A percentile compares a stretch with the other conserved stretches of the same genome.
phyloP scores from a whole-genome alignment of 2,113 vertebrate species.

The Perca flavescens region DNA sequence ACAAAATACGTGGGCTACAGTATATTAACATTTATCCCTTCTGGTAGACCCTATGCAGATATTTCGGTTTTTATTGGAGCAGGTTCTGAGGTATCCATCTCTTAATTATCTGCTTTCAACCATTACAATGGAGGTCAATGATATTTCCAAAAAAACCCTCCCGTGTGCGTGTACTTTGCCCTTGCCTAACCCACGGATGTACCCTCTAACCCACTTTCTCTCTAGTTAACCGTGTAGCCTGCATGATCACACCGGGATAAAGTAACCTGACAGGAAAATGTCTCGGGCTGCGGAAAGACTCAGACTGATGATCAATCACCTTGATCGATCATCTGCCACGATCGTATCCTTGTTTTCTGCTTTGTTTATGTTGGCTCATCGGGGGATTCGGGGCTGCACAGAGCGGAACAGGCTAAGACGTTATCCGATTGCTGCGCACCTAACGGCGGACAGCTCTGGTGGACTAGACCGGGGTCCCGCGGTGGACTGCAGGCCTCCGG shows the following conservation, averaged over 20 bases:
- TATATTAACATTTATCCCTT: background rate
- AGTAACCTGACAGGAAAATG: conserved; percentile 55
- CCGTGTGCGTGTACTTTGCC: background rate
- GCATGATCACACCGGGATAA: background rate
- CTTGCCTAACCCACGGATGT: background rate
- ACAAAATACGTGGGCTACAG: background rate
- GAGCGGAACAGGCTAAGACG: background rate
- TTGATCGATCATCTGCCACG: conserved; percentile 55
- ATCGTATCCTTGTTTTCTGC: conserved; percentile 81
- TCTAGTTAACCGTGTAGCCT: background rate
- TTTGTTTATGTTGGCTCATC: background rate
- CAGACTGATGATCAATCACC: conserved; percentile 74
- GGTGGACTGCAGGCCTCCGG: background rate
- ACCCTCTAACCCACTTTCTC: background rate
- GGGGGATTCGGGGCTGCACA: background rate
- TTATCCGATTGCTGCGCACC: background rate
- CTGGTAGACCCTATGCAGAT: background rate
- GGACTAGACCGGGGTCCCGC: background rate
- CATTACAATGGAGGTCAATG: background rate
- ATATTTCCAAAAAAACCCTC: no score
- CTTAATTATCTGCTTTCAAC: background rate
- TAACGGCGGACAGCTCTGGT: accelerated
- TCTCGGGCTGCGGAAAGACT: conserved; percentile 79
- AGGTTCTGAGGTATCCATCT: background rate
- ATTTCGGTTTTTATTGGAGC: background rate